Evolutionary conservation across 2,797 vertebrate genomes (phyloP).

Genomic region (Oreochromis mossambicus): DNA sequence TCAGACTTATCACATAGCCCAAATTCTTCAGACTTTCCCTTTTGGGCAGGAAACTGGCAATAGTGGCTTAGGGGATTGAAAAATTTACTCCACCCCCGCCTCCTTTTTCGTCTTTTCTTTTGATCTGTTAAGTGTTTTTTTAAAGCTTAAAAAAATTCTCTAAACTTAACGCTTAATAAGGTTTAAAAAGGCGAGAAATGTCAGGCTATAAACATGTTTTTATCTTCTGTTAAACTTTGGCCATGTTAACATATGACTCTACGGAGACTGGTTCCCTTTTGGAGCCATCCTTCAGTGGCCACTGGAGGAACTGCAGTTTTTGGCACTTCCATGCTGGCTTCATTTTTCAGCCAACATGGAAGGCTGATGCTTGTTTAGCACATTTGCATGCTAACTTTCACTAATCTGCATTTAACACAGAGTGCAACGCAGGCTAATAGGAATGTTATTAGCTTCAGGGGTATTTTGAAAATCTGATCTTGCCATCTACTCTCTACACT

Average conservation of each 20-base stretch:
- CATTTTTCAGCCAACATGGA: background rate
- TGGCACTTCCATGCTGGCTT: background rate
- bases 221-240: background rate
- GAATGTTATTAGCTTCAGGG: background rate
- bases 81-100: background rate
- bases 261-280: background rate
- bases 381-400: background rate
- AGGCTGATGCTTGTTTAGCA: background rate
- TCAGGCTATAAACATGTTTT: background rate
- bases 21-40: conserved; percentile 20
- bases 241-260: background rate
- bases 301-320: background rate
- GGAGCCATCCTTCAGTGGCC: background rate
- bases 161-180: background rate
- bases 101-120: background rate
- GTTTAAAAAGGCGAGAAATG: background rate
- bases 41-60: conserved; percentile 21
- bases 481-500: too few relatives aligned
- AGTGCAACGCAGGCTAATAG: background rate
- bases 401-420: background rate
- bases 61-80: background rate
- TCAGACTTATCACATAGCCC: conserved; percentile 18
- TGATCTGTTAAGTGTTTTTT: background rate
- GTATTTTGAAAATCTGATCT: background rate
- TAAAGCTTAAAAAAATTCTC: background rate